These are phyloP conservation scores for Oedothorax gibbosus DNA, from an alignment of 1,140 invertebrate species.

Conservation along the genomic window DNA sequence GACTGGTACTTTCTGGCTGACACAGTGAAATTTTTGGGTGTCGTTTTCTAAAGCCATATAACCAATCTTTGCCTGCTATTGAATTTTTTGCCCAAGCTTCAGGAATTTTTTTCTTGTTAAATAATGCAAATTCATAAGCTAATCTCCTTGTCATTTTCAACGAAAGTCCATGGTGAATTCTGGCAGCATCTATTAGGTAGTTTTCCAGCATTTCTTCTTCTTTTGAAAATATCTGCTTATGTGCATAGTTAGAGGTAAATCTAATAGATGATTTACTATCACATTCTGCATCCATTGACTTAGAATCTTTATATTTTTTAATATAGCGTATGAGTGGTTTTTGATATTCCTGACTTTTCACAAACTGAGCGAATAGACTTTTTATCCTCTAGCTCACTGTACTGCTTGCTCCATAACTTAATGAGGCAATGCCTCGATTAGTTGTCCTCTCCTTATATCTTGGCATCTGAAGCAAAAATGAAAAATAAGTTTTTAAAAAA, in stretches of 20 bases:
- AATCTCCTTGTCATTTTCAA: background rate
- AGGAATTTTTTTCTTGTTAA: background rate
- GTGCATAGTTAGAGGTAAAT: background rate
- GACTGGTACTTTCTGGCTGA: background rate
- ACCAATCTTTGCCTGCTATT: background rate
- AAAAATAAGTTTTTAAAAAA: too few relatives aligned
- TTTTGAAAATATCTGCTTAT: too few relatives aligned
- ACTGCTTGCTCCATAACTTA: background rate
- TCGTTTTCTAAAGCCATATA: background rate
- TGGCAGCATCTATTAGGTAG: background rate
- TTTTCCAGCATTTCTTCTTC: too few relatives aligned
- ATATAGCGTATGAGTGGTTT: background rate
- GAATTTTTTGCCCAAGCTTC: background rate
- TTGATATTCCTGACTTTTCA: background rate
- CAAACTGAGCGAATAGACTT: background rate
- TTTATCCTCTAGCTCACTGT: background rate
- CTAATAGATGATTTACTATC: background rate
- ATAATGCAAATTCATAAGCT: background rate
- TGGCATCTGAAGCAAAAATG: too few relatives aligned
- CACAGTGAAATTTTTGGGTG: background rate
- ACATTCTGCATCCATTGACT: background rate
- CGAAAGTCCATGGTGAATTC: background rate
- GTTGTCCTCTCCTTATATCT: too few relatives aligned
- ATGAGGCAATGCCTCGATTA: conserved; percentile 4
- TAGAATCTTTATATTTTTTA: background rate